Base-by-base conservation (phyloP, 2,797 vertebrate genomes). In the Myioborus melanocephalus region DNA sequence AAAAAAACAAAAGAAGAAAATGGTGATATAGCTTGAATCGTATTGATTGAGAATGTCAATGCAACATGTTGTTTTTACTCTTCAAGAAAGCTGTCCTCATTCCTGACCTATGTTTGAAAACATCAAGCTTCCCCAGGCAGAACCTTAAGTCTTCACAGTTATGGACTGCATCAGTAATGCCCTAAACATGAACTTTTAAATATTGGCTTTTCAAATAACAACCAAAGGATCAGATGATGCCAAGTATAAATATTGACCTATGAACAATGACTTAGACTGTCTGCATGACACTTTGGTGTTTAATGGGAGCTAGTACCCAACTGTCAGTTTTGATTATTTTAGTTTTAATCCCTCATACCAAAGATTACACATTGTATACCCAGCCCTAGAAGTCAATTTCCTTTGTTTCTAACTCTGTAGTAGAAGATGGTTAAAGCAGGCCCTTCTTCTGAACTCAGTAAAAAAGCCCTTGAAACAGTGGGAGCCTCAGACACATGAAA, bases 201-300 rank as follows among this genome's bases (percentile, higher is more conserved):
- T 83, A 82, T 43, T 71, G 64, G 14, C 6, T 73, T 93, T 93
- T 87, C 39, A 87, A 90, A 79, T 55, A 95, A 77, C 60, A 90
- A 73, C 7, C 14, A 83, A 83, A 86, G 21, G 20, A 86, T 56
- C 37, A 79, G 37, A 52, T 75, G 49, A 81, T 20, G 39, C 53
- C 49, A 85, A 71, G 81, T 50, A 50, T 83, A 91, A 90, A 88
- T 91, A 82, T 82, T 87, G 86, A 89, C 61, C 44, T 73, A 21
- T 2, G 37, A 57, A 55, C 66, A 82, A 59, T 21, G 34, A 70
- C 49, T 89, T 80, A 83, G 53, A 66, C 34, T 63, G 39, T 50
- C 50, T 83, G 47, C 1, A 2, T 73, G 60, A 63, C 22, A 28
- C 49, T 85, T 69, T 20, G 7, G 24, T 81, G 43, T 83, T 30